Conservation (phyloP, 92 coral and sea anemone species). For the Palythoa grandiflora region DNA sequence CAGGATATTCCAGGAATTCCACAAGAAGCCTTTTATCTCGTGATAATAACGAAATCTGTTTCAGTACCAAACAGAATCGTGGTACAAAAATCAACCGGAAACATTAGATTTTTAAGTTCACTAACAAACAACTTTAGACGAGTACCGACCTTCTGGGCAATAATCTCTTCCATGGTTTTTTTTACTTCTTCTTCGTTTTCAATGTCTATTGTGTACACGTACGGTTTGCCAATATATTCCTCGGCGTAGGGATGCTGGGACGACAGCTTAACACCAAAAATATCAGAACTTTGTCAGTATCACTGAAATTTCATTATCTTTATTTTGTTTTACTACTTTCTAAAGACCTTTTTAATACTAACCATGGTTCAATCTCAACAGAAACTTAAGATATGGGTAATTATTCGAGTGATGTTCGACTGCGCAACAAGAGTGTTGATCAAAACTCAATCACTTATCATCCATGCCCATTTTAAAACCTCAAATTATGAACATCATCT, state of each 20-base stretch:
- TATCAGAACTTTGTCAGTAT: not conserved
- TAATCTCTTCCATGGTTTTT: conserved; percentile 72
- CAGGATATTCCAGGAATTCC: too few species aligned
- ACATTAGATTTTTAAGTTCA: not conserved
- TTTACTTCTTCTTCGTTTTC: conserved; percentile 68
- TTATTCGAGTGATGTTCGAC: too few species aligned
- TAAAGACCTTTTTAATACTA: too few species aligned
- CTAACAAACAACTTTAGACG: too few species aligned
- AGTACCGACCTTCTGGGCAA: conserved; percentile 35
- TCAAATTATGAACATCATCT: too few species aligned
- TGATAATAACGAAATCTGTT: too few species aligned
- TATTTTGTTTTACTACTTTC: not conserved
- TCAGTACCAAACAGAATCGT: not conserved
- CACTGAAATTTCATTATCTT: not conserved
- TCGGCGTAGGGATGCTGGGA: conserved; percentile 98
- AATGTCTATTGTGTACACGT: conserved; percentile 89
- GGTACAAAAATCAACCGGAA: not conserved
- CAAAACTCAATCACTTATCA: too few species aligned
- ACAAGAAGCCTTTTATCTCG: too few species aligned
- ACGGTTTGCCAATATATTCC: conserved; percentile 89
- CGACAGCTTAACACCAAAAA: conserved; percentile 66
- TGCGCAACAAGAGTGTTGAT: too few species aligned
- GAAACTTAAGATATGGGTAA: too few species aligned
- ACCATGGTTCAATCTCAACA: too few species aligned
- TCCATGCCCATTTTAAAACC: too few species aligned